phyloP scores from a whole-genome alignment of 2,113 vertebrate species.

The Lampris incognitus region DNA sequence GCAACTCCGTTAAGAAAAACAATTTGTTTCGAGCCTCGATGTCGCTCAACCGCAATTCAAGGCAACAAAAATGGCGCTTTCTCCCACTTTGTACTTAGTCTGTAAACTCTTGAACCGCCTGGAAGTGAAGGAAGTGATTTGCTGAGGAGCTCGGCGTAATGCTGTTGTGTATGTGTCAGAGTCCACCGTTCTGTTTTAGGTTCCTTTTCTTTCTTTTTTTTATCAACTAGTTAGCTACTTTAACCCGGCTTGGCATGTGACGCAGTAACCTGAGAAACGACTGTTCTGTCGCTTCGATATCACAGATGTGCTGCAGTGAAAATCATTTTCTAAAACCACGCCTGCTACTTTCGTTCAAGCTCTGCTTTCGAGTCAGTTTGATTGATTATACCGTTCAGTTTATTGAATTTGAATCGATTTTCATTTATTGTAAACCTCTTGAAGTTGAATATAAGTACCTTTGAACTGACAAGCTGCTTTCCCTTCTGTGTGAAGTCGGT shows the following conservation, averaged over 20 bases:
- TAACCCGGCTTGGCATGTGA: slow-evolving; percentile 39
- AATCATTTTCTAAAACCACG: slow-evolving; percentile 13
- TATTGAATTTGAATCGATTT: background rate
- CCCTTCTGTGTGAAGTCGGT: slow-evolving; percentile 66
- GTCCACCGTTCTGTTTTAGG: slow-evolving; percentile 8
- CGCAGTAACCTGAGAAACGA: slow-evolving; percentile 21
- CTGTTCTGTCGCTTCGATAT: background rate
- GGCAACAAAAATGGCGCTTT: no score
- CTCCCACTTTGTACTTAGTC: no score
- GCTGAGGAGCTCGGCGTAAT: no score
- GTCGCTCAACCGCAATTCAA: no score
- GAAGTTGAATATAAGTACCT: slow-evolving; percentile 35
- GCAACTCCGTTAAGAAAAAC: no score
- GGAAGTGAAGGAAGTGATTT: no score
- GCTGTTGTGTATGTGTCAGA: no score
- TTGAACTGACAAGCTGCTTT: slow-evolving; percentile 63
- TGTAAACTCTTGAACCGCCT: no score
- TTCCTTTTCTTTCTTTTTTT: slow-evolving; percentile 29
- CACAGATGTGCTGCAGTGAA: background rate
- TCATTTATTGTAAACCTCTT: slow-evolving; percentile 27
- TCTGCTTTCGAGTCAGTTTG: background rate
- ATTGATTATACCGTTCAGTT: slow-evolving; percentile 20
- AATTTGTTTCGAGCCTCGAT: no score
- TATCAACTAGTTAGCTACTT: slow-evolving; percentile 5
- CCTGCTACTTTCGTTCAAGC: background rate